Evolutionary conservation across 2,888 invertebrate genomes (phyloP), one percentile per base, ranked within the genome.

Genomic region (Schizotus pectinicornis): DNA sequence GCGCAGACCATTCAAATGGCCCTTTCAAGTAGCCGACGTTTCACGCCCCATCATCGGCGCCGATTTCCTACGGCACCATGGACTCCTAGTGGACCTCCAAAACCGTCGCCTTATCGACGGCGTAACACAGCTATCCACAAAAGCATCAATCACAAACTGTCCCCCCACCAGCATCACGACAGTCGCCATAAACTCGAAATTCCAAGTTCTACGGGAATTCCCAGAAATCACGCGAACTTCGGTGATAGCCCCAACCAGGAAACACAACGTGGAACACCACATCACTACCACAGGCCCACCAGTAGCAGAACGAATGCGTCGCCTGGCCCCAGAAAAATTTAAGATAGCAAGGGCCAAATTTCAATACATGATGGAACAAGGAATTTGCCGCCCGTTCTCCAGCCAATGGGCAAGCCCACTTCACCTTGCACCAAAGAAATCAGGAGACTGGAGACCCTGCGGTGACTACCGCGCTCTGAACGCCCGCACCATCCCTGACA

Each of bases 341-440:
- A 12, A 57, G 32, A 51, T 52, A 7, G 74, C 73, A 1, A 69
- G 72, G 41, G 30, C 47, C 7, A 71, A 74, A 41, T 76, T 74
- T 53, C 54, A 71, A 3, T 48, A 33, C 37, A 46, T 76, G 73
- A 14, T 73, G 6, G 48, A 69, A 12, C 58, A 68, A 12, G 80
- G 78, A 0, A 77, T 80, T 7, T 77, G 77, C 33, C 67, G 78
- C 2, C 79, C 77, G 0, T 80, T 79, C 0, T 73, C 71, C 3
- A 77, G 77, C 34, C 61, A 67, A 1, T 81, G 77, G 78, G 68
- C 79, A 0, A 76, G 71, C 38, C 80, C 77, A 1, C 61, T 81
- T 0, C 75, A 73, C 50, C 42, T 74, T 34, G 62, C 61, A 1
- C 11, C 22, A 1, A 66, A 65, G 30, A 61, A 59, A 11, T n/a